Evolutionary conservation across 1,140 invertebrate genomes (phyloP).

Genomic region (Aphidius ervi): DNA sequence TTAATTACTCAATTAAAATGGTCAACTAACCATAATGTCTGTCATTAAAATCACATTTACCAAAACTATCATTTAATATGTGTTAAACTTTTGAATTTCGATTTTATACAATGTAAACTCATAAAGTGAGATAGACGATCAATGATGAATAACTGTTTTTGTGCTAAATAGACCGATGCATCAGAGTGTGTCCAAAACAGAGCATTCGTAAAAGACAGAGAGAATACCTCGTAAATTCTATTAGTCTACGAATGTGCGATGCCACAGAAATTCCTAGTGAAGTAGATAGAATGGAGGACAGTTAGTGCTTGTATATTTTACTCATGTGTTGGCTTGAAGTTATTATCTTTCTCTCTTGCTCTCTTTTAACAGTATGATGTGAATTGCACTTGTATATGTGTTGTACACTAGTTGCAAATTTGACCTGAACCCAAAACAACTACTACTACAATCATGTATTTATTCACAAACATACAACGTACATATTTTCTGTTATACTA

Average conservation of each 20-base stretch:
- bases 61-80: constrained; percentile 16
- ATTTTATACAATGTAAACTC: constrained; percentile 17
- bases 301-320: constrained; percentile 1
- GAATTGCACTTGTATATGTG: too few species aligned
- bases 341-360: too few species aligned
- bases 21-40: too few species aligned
- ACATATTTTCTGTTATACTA: too few species aligned
- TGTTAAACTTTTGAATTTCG: constrained; percentile 3
- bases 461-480: too few species aligned
- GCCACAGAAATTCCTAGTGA: constrained; percentile 11
- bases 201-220: neutral
- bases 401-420: too few species aligned
- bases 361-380: too few species aligned
- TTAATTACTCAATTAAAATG: too few species aligned
- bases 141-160: constrained; percentile 12
- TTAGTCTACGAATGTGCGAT: constrained; percentile 39
- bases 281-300: neutral
- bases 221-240: constrained; percentile 38
- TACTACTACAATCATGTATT: too few species aligned
- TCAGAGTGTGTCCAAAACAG: constrained; percentile 26
- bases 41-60: too few species aligned
- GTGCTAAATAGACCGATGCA: constrained; percentile 39
- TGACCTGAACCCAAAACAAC: too few species aligned
- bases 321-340: neutral
- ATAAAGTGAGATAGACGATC: constrained; percentile 4